Conservation (phyloP, 2,888 invertebrate genomes). For the Drosophila birchii region DNA sequence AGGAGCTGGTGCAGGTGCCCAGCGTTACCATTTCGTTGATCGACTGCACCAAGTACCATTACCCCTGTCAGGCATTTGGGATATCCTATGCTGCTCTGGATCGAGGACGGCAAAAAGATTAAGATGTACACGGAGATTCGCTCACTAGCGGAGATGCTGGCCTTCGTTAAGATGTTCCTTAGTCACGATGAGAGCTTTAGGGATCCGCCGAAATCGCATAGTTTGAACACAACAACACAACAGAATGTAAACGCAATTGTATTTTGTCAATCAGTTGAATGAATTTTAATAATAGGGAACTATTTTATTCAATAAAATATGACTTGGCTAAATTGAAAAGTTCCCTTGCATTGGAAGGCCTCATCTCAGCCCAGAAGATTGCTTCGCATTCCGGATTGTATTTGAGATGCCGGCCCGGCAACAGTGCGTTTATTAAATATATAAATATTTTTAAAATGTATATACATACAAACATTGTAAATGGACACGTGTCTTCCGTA, state of each 20-base stretch:
- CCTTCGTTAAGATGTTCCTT: constrained; percentile 87
- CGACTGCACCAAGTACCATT: constrained; percentile 92
- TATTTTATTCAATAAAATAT: neutral
- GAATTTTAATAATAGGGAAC: neutral
- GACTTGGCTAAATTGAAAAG: neutral
- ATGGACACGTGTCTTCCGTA: constrained; percentile 15
- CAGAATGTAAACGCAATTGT: neutral
- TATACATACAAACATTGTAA: neutral
- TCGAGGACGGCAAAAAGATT: constrained; percentile 94
- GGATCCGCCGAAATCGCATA: neutral
- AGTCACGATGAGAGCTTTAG: constrained; percentile 85
- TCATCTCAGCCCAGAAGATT: neutral
- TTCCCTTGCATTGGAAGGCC: neutral
- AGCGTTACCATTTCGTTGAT: constrained; percentile 91
- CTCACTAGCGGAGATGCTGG: constrained; percentile 87
- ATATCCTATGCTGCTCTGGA: constrained; percentile 94
- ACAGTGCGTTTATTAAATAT: neutral
- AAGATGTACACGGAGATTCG: constrained; percentile 90
- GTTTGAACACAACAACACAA: neutral
- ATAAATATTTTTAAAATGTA: neutral
- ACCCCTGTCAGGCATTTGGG: constrained; percentile 92
- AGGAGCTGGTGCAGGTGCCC: constrained; percentile 88
- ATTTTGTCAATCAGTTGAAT: neutral
- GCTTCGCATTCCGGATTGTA: neutral
- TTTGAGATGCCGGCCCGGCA: neutral